Base-by-base conservation (phyloP, 2,797 vertebrate genomes). In the Meda fulgida region DNA sequence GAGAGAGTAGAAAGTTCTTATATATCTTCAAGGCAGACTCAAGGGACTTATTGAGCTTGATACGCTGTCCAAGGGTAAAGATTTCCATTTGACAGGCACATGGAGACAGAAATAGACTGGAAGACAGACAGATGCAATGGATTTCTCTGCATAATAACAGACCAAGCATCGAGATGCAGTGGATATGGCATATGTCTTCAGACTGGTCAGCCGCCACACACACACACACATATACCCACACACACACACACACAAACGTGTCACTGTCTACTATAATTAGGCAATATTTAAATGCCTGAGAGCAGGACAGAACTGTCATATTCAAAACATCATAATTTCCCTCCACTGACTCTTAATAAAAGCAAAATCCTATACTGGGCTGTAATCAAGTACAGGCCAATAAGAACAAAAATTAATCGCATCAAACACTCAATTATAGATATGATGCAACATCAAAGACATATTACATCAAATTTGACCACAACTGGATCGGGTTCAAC, bases 401-500 rank as follows among this genome's bases (percentile, higher is more conserved):
- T 85, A 88, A 67, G 66, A 81, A 67, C 1, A 51, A 85, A 88
- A 84, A 84, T 85, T 51, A 85, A 87, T 88, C 51, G n/a, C 66
- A 87, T 89, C 51, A 87, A 34, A 63, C 65, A 76, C 70, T 80
- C 55, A 63, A 79, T 87, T 55, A 80, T 26, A 11, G n/a, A 86
- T 60, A 14, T 40, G 55, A 79, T 55, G 19, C 46, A 63, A 73
- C 65, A 66, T 43, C 73, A 40, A 38, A 23, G 55, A 38, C 18
- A 4, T 65, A 80, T 82, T 76, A 51, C 84, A 84, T 78, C 72
- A 65, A 53, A 85, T 86, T 77, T 78, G 46, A 36, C 9, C 40
- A 75, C 75, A 48, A 81, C 72, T 83, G 55, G 58, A 86, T 71
- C 71, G 21, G 26, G 60, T 72, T 80, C 16, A 73, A 36, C 38